Evolutionary conservation across 2,113 vertebrate genomes (phyloP).

Genomic region (Amphiprion ocellaris): DNA sequence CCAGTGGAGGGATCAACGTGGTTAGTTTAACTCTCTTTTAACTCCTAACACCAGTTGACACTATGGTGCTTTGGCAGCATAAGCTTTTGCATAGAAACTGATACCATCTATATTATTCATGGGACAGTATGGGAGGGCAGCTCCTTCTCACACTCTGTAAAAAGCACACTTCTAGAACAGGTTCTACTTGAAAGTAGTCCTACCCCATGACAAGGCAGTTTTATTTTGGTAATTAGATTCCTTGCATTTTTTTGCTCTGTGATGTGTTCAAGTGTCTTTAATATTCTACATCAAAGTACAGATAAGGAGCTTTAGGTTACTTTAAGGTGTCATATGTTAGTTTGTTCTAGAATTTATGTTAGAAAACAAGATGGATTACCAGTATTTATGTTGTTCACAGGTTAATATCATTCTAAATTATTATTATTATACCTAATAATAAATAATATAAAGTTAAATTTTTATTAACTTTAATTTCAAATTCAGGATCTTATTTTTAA

Average conservation of each 20-base stretch:
- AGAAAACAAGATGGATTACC: too few relatives aligned
- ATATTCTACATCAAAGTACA: too few relatives aligned
- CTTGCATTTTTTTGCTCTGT: not conserved
- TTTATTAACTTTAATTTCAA: not conserved
- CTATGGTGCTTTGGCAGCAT: not conserved
- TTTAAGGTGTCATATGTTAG: too few relatives aligned
- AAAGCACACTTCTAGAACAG: conserved; percentile 24
- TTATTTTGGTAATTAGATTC: conserved; percentile 19
- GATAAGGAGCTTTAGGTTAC: too few relatives aligned
- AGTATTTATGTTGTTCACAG: too few relatives aligned
- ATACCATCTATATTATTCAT: conserved; percentile 73
- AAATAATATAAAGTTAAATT: too few relatives aligned
- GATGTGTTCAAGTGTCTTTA: not conserved
- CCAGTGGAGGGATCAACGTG: conserved; percentile 86
- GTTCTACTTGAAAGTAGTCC: conserved; percentile 31
- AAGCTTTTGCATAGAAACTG: conserved; percentile 52
- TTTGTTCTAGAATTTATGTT: too few relatives aligned
- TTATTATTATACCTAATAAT: too few relatives aligned
- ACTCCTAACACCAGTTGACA: conserved; percentile 39
- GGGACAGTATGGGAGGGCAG: not conserved
- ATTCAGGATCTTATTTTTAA: not conserved
- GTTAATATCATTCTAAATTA: too few relatives aligned
- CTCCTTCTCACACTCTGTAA: not conserved
- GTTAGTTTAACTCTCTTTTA: conserved; percentile 78
- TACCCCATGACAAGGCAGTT: conserved; percentile 5